These are phyloP conservation scores for Phenganax stokvisi DNA, from an alignment of 92 coral and sea anemone genomes.

Conservation along the genomic window DNA sequence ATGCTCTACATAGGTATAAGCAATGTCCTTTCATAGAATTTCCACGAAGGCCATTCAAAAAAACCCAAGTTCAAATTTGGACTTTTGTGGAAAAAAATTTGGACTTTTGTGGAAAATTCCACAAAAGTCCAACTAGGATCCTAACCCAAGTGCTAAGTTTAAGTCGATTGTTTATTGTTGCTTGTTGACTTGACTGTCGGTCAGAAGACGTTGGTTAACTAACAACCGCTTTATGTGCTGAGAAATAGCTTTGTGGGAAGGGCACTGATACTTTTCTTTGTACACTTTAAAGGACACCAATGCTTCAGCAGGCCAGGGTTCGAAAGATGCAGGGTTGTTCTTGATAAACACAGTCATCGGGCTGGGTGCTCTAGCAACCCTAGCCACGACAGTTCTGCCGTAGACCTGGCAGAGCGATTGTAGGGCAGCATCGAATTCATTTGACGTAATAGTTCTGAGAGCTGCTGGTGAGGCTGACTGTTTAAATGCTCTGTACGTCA, in stretches of 20 bases:
- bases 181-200: background rate
- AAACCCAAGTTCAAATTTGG: too few relatives aligned
- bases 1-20: too few relatives aligned
- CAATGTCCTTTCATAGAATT: too few relatives aligned
- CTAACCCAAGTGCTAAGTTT: too few relatives aligned
- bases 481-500: background rate
- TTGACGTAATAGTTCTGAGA: background rate
- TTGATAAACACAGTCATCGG: background rate
- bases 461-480: slow-evolving; percentile 10
- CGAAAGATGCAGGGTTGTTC: background rate
- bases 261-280: background rate
- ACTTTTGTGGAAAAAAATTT: too few relatives aligned
- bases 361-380: slow-evolving; percentile 5
- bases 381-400: slow-evolving; percentile 9
- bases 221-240: background rate
- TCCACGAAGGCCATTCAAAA: too few relatives aligned
- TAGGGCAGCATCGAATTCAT: background rate
- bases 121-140: too few relatives aligned
- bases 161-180: too few relatives aligned
- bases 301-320: background rate
- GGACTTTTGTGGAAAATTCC: too few relatives aligned
- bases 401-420: background rate
- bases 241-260: background rate
- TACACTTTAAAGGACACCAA: background rate
- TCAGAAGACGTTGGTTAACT: slow-evolving; percentile 1